A percentile compares a stretch with the other conserved stretches of the same genome.
These are phyloP conservation scores for Silurus asotus DNA, from an alignment of 2,113 vertebrate genomes.

Conservation along the genomic window DNA sequence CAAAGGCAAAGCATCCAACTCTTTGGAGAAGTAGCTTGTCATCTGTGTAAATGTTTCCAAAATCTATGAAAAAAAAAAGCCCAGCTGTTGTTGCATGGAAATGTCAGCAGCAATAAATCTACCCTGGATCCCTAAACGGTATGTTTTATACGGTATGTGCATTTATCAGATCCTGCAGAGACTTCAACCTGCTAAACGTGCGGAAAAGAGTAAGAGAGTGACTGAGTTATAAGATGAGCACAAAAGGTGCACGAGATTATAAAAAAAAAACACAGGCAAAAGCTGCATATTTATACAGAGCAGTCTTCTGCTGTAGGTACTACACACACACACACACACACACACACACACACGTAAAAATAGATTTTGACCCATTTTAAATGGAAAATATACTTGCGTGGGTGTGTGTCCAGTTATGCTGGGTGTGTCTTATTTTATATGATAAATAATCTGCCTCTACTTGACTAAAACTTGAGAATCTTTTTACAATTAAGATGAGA, in stretches of 20 bases:
- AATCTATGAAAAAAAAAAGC: not conserved
- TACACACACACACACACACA: constrained; percentile 20
- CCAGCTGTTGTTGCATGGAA: not conserved
- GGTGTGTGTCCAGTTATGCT: constrained; percentile 11
- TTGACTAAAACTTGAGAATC: constrained; percentile 23
- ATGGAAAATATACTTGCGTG: constrained; percentile 24
- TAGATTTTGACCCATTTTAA: constrained; percentile 40
- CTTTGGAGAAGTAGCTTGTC: not conserved
- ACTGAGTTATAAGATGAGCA: not conserved
- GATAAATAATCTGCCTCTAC: constrained; percentile 31
- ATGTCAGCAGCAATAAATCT: not conserved
- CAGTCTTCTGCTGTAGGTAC: not conserved
- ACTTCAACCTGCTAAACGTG: not conserved
- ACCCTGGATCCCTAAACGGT: not conserved
- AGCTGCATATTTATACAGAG: not conserved
- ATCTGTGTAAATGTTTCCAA: not conserved
- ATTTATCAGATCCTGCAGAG: not conserved
- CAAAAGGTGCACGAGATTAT: not conserved
- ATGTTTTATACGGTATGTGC: not conserved
- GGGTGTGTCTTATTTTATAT: constrained; percentile 19
- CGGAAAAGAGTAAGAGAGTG: not conserved
- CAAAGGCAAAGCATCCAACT: not conserved
- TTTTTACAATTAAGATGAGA: not conserved
- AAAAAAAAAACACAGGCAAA: not conserved
- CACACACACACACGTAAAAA: constrained; percentile 38